Evolutionary conservation across 1,140 invertebrate species (phyloP).

Genomic region (Tribolium castaneum): DNA sequence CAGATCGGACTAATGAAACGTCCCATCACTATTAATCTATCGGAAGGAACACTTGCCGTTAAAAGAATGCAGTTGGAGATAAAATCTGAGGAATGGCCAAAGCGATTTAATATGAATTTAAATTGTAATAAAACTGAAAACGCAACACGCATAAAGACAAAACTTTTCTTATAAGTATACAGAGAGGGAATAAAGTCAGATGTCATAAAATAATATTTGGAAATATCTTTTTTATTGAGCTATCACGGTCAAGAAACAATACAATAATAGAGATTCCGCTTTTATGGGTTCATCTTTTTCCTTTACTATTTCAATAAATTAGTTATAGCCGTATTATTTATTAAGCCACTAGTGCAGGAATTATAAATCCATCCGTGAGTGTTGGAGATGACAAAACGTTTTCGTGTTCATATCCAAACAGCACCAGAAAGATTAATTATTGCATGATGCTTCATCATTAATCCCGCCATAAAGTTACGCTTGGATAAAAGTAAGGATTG

Average conservation of each 20-base stretch:
- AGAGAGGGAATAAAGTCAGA: slow-evolving; percentile 15
- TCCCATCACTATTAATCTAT: slow-evolving; percentile 55
- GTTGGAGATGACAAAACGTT: slow-evolving; percentile 23
- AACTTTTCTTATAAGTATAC: slow-evolving; percentile 30
- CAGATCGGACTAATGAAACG: slow-evolving; percentile 53
- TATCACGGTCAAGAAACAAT: slow-evolving; percentile 45
- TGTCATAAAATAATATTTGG: slow-evolving; percentile 48
- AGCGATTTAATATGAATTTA: slow-evolving; percentile 43
- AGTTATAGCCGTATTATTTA: slow-evolving; percentile 24
- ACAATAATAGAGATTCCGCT: slow-evolving; percentile 36
- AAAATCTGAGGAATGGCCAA: slow-evolving; percentile 16
- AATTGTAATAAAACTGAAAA: slow-evolving; percentile 46
- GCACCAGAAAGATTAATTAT: slow-evolving; percentile 22
- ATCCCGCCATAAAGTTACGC: slow-evolving; percentile 6
- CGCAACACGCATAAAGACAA: slow-evolving; percentile 27
- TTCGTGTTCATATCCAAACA: background rate
- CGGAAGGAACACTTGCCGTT: slow-evolving; percentile 50
- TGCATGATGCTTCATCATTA: slow-evolving; percentile 26
- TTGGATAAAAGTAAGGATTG: slow-evolving; percentile 14
- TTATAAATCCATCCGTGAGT: slow-evolving; percentile 1
- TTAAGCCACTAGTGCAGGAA: slow-evolving; percentile 17
- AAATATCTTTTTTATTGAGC: slow-evolving; percentile 47
- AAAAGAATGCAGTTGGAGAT: slow-evolving; percentile 49
- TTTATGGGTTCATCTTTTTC: slow-evolving; percentile 28
- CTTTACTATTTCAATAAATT: slow-evolving; percentile 35